A percentile compares a stretch with the other conserved stretches of the same genome.
These are phyloP conservation scores for Phrynocephalus forsythii DNA, from an alignment of 2,797 vertebrate species.

Conservation along the genomic window DNA sequence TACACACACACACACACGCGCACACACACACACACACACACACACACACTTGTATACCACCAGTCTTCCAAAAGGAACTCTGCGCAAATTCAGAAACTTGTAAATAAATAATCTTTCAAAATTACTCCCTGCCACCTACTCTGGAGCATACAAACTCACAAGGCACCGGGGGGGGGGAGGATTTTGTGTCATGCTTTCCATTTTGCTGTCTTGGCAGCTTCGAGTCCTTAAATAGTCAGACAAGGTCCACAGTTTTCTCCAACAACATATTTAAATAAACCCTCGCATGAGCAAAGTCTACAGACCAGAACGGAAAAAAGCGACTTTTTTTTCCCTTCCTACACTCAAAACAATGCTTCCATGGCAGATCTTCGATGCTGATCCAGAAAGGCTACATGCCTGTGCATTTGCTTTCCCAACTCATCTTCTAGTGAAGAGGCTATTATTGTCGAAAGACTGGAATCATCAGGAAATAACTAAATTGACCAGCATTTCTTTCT, in stretches of 20 bases:
- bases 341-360: too few relatives aligned
- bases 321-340: too few relatives aligned
- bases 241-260: not conserved
- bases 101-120: not conserved
- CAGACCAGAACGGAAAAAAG: not conserved
- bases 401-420: not conserved
- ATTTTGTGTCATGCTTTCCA: not conserved
- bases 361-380: too few relatives aligned
- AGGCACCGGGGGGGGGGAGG: too few relatives aligned
- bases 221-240: not conserved
- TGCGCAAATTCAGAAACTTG: too few relatives aligned
- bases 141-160: too few relatives aligned
- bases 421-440: not conserved
- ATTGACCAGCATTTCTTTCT: not conserved
- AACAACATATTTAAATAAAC: not conserved
- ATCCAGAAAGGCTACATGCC: not conserved
- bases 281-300: not conserved
- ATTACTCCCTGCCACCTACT: not conserved
- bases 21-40: too few relatives aligned
- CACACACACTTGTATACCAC: too few relatives aligned
- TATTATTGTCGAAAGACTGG: not conserved
- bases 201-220: not conserved
- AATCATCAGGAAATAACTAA: not conserved
- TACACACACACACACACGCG: too few relatives aligned
- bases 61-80: too few relatives aligned